Conservation (phyloP, 2,888 invertebrate genomes). For the Rhingia campestris region DNA sequence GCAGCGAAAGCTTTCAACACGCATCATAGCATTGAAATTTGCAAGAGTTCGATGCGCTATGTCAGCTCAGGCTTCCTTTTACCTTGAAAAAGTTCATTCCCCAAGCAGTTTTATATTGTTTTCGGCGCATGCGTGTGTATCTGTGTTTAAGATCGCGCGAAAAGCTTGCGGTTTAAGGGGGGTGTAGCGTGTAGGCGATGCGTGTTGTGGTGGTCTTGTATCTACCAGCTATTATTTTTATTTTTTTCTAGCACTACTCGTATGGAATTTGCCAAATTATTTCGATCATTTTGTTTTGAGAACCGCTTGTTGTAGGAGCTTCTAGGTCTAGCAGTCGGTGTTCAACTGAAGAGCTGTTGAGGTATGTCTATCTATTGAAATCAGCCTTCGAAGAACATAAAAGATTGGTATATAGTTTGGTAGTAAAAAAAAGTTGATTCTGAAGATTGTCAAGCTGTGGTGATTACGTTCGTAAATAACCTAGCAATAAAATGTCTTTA, state of each 20-base stretch:
- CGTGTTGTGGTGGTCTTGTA: conserved; percentile 10
- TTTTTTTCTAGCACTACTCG: background rate
- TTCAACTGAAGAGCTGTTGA: too few species aligned
- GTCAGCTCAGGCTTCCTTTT: conserved; percentile 63
- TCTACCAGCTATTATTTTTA: background rate
- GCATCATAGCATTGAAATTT: conserved; percentile 70
- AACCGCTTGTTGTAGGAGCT: too few species aligned
- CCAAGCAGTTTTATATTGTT: conserved; percentile 33
- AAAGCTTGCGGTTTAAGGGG: conserved; percentile 17
- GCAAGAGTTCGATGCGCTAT: conserved; percentile 74
- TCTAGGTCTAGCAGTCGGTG: too few species aligned
- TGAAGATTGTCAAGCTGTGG: too few species aligned
- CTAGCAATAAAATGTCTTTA: too few species aligned
- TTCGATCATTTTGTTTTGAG: too few species aligned
- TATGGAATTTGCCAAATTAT: background rate
- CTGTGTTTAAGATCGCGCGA: conserved; percentile 38
- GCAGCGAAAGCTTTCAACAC: conserved; percentile 60
- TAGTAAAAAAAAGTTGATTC: too few species aligned
- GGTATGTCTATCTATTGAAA: too few species aligned
- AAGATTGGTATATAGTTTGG: too few species aligned
- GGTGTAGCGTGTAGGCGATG: conserved; percentile 10
- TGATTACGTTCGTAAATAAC: too few species aligned
- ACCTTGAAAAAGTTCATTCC: conserved; percentile 74
- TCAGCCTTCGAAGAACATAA: too few species aligned
- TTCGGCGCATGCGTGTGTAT: conserved; percentile 48